These are phyloP conservation scores for Stratiolaelaps scimitus DNA, from an alignment of 1,140 invertebrate genomes.

Conservation along the genomic window DNA sequence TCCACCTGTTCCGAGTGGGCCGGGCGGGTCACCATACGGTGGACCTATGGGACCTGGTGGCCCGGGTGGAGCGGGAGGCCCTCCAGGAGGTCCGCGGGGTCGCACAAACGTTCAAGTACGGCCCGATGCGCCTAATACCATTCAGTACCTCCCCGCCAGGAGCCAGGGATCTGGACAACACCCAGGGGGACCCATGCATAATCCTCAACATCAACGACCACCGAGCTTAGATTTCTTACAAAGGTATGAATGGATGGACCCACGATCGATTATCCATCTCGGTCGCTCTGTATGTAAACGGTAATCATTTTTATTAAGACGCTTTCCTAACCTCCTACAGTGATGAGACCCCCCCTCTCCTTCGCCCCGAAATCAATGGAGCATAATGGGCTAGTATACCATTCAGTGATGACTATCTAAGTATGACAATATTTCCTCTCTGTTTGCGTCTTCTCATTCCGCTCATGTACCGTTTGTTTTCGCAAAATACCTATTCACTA, in stretches of 20 bases:
- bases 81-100: conserved; percentile 32
- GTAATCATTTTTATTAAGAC: neutral
- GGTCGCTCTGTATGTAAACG: neutral
- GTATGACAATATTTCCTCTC: too few species aligned
- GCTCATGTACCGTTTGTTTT: too few species aligned
- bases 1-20: conserved; percentile 48
- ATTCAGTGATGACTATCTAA: too few species aligned
- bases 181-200: conserved; percentile 33
- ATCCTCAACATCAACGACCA: conserved; percentile 51
- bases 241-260: neutral
- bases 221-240: conserved; percentile 84
- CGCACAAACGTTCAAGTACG: conserved; percentile 55
- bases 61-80: neutral
- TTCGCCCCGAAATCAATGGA: too few species aligned
- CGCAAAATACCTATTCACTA: too few species aligned
- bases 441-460: too few species aligned
- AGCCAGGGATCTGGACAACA: conserved; percentile 54
- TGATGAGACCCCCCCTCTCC: too few species aligned
- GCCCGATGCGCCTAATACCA: conserved; percentile 89
- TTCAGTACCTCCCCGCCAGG: conserved; percentile 87
- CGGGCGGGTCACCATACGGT: conserved; percentile 21
- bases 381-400: too few species aligned
- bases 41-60: conserved; percentile 13
- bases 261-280: neutral
- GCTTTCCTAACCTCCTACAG: neutral